phyloP scores from a whole-genome alignment of 1,140 invertebrate species.

The Bombyx mori region ASM3026992v2 NC_085118.1:16556501-16557000 shows the following conservation, averaged over 20 bases:
- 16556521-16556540: neutral
- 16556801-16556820: neutral
- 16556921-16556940: slow-evolving; percentile 18
- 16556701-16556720: slow-evolving; percentile 19
- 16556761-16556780: neutral
- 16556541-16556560: neutral
- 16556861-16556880: slow-evolving; percentile 1
- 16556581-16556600: neutral
- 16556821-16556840: slow-evolving; percentile 2
- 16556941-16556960: slow-evolving; percentile 18
- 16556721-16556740: neutral
- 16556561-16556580: neutral
- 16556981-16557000: slow-evolving; percentile 12
- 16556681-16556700: slow-evolving; percentile 22
- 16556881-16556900: neutral
- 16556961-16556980: slow-evolving; percentile 12
- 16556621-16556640: slow-evolving; percentile 20
- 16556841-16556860: neutral
- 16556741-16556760: neutral
- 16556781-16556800: no score
- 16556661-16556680: slow-evolving; percentile 26
- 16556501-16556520: neutral
- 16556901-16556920: slow-evolving; percentile 17
- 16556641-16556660: slow-evolving; percentile 23
- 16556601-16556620: slow-evolving; percentile 6